Base-by-base conservation (phyloP, 1,140 invertebrate genomes). In the Aphelinus atriplicis region DNA sequence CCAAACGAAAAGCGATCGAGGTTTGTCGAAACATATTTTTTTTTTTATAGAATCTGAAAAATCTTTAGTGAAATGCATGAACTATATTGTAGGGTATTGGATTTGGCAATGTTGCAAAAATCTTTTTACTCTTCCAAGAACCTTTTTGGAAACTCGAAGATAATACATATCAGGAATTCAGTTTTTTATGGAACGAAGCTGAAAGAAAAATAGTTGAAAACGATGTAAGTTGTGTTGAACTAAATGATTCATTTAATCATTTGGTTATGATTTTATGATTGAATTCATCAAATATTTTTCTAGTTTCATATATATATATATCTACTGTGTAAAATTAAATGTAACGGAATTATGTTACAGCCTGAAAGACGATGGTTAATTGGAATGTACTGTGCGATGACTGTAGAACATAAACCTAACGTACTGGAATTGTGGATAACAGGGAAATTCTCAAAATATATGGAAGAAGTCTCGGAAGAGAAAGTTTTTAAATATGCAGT, bases 91-190 rank as follows among this genome's bases (percentile, higher is more conserved):
- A 90, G 84, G 81, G 84, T 68, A 79, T 91, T 56, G 89, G 87
- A 4, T 90, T 91, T 82, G 91, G 91, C 43, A 88, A 86, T 5
- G 89, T 92, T 0, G 86, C 91, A 76, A 92, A 92, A 84, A 92
- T 97, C 71, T 94, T 93, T 80, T 81, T 94, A 46, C 89, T 92
- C 77, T 94, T 92, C 79, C 82, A 89, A 1, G 81, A 88, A 48
- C 85, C 88, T 2, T 93, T 92, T 88, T 92, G 92, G 90, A 88
- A 90, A 0, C 64, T 72, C 7, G 48, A 71, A 10, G 51, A 51
- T 45, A 80, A 88, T 43, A 82, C 79, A 2, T 88, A 86, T 89
- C 92, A 77, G 86, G 83, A 51, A 84, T 90, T 51, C 74, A 50
- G 45, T 60, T 61, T 70, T 6, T 2, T 91, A 6, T 91, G 90